Base-by-base conservation (phyloP, 2,113 vertebrate genomes). In the Megaleporinus macrocephalus region DNA sequence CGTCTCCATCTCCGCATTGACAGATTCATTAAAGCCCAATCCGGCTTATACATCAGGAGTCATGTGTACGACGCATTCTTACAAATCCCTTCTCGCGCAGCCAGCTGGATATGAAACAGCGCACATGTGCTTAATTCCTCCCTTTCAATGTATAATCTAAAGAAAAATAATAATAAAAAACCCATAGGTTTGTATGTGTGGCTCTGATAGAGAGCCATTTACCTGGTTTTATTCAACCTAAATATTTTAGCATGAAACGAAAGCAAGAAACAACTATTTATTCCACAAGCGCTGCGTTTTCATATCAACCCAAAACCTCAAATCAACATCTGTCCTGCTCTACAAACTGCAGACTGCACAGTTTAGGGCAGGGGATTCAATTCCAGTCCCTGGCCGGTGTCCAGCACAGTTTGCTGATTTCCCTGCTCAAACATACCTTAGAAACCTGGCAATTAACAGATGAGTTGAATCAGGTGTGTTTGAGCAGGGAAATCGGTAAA, bases 11-110 rank as follows among this genome's bases (percentile, higher is more conserved):
- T 65, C 15, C 11, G 22, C 51, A 78, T 80, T 71, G 78, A 83
- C 73, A 20, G 78, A 86, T 83, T 84, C 68, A 84, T 86, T 82
- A 84, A 68, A 68, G 29, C 20, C 41, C 49, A 33, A 44, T 66
- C 49, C 71, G 70, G 61, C 59, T 53, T 49, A 78, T 57, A 78
- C 29, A 66, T 77, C 72, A 11, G 10, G 4, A 76, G 59, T 27
- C 33, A 57, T 61, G 82, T 73, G 41, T 51, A 33, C 22, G 4
- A 59, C 24, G 33, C 44, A 55, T n/a, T 65, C 33, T 53, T 73
- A 55, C 44, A 65, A 36, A n/a, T 36, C 22, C 68, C 41, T 66
- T n/a, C 29, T 68, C 75, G 57, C 57, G 3, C 44, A 66, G 26
- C 30, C 74, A 80, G 18, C n/a, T 36, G 10, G 41, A 61, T 29